phyloP scores from a whole-genome alignment of 2,113 vertebrate genomes.

The Melierax canorus region DNA sequence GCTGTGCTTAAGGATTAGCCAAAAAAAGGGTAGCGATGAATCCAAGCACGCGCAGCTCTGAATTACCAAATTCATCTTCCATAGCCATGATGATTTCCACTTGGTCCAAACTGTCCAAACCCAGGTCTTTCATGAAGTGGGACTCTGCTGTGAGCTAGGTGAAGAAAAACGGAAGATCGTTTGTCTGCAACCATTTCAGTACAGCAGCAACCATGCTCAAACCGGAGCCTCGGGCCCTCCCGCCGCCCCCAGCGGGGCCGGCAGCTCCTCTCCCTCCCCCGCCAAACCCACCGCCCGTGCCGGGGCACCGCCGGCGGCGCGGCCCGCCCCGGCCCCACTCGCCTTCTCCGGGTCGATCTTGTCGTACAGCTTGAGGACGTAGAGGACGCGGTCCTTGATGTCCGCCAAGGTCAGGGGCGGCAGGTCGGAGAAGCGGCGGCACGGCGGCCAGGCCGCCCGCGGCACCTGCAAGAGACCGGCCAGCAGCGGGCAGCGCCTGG shows the following conservation, averaged over 20 bases:
- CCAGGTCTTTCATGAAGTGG: constrained; percentile 97
- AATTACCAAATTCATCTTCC: constrained; percentile 97
- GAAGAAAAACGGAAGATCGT: background rate
- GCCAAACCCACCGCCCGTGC: background rate
- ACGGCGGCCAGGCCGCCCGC: no score
- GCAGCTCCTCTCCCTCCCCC: background rate
- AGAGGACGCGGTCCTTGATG: no score
- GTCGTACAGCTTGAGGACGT: no score
- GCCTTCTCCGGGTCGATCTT: no score
- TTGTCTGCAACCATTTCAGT: accelerated
- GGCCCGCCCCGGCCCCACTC: no score
- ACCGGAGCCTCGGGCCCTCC: background rate
- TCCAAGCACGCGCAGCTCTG: accelerated
- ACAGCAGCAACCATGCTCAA: no score
- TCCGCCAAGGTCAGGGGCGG: no score
- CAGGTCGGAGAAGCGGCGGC: no score
- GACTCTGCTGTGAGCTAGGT: constrained; percentile 81
- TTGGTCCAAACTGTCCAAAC: constrained; percentile 97
- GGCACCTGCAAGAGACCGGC: no score
- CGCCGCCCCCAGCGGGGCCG: background rate
- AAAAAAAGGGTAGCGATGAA: accelerated
- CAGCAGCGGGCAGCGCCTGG: background rate
- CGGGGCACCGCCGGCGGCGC: background rate
- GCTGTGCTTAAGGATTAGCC: no score
- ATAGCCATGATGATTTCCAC: constrained; percentile 99